A percentile compares a stretch with the other conserved stretches of the same genome.
Conservation (phyloP, 2,113 vertebrate genomes). For the Peromyscus polionotus region DNA sequence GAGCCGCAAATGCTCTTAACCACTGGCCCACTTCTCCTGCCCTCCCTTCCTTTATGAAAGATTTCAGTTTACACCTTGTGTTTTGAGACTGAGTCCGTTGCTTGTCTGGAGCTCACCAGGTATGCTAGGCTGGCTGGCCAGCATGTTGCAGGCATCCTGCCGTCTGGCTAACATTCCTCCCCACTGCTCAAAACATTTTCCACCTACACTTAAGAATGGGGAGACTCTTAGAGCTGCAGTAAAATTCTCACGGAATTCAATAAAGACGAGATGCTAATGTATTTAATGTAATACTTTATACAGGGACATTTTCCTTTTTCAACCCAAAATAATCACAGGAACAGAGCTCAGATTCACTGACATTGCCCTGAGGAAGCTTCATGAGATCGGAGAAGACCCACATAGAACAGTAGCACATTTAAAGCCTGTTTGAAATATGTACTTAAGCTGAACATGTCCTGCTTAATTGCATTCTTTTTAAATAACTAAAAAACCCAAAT, state of each 20-base stretch:
- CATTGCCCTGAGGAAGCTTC: conserved; percentile 73
- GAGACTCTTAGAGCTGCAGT: neutral
- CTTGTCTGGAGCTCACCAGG: neutral
- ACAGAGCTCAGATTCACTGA: conserved; percentile 73
- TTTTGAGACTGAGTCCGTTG: neutral
- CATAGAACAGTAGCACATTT: conserved; percentile 76
- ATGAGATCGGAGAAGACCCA: conserved; percentile 68
- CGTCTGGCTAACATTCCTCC: too few species aligned
- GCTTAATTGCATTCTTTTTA: conserved; percentile 79
- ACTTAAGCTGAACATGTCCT: conserved; percentile 66
- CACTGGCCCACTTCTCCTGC: neutral
- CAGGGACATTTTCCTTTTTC: conserved; percentile 13
- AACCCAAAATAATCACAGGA: conserved; percentile 77
- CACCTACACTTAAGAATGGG: neutral
- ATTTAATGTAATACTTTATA: conserved; percentile 55
- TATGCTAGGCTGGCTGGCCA: neutral
- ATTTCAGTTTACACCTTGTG: neutral
- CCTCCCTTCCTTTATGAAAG: neutral
- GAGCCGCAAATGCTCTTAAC: neutral
- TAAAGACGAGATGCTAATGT: conserved; percentile 20
- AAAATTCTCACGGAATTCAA: neutral
- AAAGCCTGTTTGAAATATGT: conserved; percentile 78
- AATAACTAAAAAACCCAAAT: conserved; percentile 79
- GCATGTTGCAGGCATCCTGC: neutral
- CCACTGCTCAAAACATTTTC: neutral